A percentile compares a stretch with the other conserved stretches of the same genome.
Evolutionary conservation across 2,888 invertebrate species (phyloP).

Genomic region (Scaeva pyrastri): DNA sequence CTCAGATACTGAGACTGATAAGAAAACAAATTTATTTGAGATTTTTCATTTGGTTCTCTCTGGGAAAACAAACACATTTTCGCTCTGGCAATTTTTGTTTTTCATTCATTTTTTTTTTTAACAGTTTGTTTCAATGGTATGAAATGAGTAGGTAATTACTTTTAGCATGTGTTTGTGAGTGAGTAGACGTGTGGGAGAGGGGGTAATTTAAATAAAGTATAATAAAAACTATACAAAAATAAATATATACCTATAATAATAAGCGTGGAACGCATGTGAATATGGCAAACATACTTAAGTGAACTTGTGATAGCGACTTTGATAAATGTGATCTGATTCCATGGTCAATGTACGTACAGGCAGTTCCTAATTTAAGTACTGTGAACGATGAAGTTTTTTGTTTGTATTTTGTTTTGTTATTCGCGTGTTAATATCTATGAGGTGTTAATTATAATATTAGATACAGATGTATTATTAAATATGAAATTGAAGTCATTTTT

Average conservation of each 20-base stretch:
- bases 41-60: constrained; percentile 17
- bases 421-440: too few relatives aligned
- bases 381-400: too few relatives aligned
- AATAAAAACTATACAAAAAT: background rate
- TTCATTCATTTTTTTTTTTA: background rate
- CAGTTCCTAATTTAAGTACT: too few relatives aligned
- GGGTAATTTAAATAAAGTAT: constrained; percentile 7
- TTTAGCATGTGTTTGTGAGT: background rate
- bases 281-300: too few relatives aligned
- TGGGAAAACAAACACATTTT: constrained; percentile 12
- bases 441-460: too few relatives aligned
- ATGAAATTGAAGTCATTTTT: too few relatives aligned
- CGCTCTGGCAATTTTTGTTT: background rate
- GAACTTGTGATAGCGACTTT: constrained; percentile 14
- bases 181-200: constrained; percentile 23
- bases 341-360: background rate
- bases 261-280: constrained; percentile 20
- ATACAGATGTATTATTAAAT: too few relatives aligned
- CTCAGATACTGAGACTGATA: constrained; percentile 14
- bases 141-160: background rate
- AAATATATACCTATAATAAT: background rate
- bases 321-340: constrained; percentile 8
- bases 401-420: too few relatives aligned
- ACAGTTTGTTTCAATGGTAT: background rate
- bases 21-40: constrained; percentile 3